Conservation (phyloP, 2,113 vertebrate species). For the Addax nasomaculatus region DNA sequence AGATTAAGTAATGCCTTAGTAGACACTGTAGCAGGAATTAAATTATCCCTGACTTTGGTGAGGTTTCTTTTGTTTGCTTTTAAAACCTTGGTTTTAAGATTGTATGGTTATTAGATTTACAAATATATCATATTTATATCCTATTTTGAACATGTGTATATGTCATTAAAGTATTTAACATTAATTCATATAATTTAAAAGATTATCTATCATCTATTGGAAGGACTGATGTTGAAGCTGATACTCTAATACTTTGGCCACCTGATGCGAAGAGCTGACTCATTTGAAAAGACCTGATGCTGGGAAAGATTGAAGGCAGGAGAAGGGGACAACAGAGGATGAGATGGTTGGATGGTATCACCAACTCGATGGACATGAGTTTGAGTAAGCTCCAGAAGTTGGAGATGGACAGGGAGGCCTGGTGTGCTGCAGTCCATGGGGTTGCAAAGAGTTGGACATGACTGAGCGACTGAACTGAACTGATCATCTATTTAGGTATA, state of each 20-base stretch:
- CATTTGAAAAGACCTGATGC: neutral
- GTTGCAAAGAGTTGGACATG: neutral
- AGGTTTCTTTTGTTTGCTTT: neutral
- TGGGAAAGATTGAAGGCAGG: neutral
- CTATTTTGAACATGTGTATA: neutral
- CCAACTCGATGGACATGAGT: neutral
- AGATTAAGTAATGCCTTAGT: neutral
- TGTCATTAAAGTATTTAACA: neutral
- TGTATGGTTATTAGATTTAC: neutral
- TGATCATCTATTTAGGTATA: neutral
- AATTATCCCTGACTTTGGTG: neutral
- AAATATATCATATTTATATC: neutral
- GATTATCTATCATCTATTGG: neutral
- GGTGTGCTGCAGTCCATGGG: neutral
- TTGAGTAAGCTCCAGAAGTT: neutral
- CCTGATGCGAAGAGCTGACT: neutral
- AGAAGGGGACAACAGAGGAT: neutral
- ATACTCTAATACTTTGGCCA: neutral
- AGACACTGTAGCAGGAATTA: neutral
- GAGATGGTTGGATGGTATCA: neutral
- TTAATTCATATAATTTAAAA: neutral
- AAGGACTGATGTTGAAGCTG: neutral
- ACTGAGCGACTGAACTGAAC: neutral
- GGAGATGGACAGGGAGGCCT: neutral
- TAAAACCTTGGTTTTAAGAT: neutral